Evolutionary conservation across 2,797 vertebrate genomes (phyloP).

Genomic region (Hoplostethus mediterraneus): DNA sequence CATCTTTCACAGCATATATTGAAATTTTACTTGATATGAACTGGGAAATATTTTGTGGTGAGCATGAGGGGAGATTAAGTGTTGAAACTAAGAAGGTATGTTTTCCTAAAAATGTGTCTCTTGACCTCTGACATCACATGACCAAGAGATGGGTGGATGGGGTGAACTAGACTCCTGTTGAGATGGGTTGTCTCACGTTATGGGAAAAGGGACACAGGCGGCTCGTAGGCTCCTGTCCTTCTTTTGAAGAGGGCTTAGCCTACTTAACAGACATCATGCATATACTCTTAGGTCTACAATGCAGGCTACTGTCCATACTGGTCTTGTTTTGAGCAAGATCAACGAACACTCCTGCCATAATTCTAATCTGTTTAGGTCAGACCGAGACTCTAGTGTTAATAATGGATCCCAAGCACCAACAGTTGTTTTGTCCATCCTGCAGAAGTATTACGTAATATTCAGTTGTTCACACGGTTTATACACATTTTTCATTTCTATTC

Average conservation of each 20-base stretch:
- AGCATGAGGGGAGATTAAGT: background rate
- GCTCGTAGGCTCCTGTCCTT: background rate
- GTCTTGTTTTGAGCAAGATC: background rate
- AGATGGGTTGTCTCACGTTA: background rate
- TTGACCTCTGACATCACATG: background rate
- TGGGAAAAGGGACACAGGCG: background rate
- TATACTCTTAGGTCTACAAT: background rate
- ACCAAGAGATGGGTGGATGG: constrained; percentile 4
- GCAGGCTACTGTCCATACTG: background rate
- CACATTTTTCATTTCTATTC: too few species aligned
- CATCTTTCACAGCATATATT: constrained; percentile 19
- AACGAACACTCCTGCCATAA: background rate
- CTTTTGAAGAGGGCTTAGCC: background rate
- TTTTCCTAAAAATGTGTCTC: background rate
- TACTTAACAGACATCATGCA: background rate
- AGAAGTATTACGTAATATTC: background rate
- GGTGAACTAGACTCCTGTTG: background rate
- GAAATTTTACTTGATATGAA: constrained; percentile 10
- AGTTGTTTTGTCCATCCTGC: too few species aligned
- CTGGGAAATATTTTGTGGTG: background rate
- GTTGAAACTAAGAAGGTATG: background rate
- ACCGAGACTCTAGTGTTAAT: background rate
- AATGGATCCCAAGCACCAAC: background rate
- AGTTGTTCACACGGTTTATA: too few species aligned
- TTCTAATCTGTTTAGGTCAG: background rate